A percentile compares a stretch with the other conserved stretches of the same genome.
Evolutionary conservation across 2,797 vertebrate species (phyloP).

Genomic region (Enteromius treurensis): DNA sequence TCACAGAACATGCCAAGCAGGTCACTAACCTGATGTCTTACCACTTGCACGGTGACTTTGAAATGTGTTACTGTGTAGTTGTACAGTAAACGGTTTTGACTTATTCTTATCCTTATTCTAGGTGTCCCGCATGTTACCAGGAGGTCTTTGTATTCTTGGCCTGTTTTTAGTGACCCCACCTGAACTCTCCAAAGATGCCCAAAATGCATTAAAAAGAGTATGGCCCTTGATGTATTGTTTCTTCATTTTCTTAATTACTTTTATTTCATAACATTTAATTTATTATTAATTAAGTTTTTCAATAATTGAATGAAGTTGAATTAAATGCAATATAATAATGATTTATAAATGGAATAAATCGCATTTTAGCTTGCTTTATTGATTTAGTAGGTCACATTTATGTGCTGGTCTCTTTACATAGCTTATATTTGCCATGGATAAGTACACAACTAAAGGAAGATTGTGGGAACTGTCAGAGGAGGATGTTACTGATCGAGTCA

Average conservation of each 20-base stretch:
- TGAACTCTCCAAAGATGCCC: slow-evolving; percentile 83
- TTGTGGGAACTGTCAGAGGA: slow-evolving; percentile 85
- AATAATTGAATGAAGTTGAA: background rate
- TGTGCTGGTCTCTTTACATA: slow-evolving; percentile 60
- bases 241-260: background rate
- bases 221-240: background rate
- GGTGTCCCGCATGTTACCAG: slow-evolving; percentile 95
- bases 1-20: slow-evolving; percentile 89
- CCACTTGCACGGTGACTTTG: background rate
- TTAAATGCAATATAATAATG: background rate
- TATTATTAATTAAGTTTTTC: background rate
- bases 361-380: background rate
- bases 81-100: background rate
- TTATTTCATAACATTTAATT: background rate
- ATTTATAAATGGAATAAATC: background rate
- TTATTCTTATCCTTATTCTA: slow-evolving; percentile 65
- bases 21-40: slow-evolving; percentile 67
- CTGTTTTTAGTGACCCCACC: slow-evolving; percentile 86
- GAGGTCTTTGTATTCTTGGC: slow-evolving; percentile 87
- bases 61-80: background rate
- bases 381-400: background rate
- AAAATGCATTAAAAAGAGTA: slow-evolving; percentile 84
- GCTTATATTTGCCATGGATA: slow-evolving; percentile 90
- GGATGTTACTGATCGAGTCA: slow-evolving; percentile 84
- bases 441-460: slow-evolving; percentile 80